Evolutionary conservation across 2,888 invertebrate species (phyloP).

Genomic region (Amphipyra berbera): DNA sequence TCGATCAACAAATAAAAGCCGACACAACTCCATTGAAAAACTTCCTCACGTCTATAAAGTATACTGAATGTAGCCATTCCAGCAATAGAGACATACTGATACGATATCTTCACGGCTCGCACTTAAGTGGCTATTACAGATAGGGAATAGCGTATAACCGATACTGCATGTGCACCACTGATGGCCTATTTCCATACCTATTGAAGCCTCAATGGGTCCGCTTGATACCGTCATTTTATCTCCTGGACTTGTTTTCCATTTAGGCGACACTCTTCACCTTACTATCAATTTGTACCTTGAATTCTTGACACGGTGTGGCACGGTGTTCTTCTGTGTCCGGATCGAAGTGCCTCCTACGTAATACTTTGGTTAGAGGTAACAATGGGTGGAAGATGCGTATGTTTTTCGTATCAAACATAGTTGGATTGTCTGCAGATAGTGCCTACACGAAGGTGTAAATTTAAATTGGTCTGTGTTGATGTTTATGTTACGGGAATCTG

Average conservation of each 20-base stretch:
- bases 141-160: constrained; percentile 73
- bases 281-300: not conserved
- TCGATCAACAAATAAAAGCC: constrained; percentile 52
- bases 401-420: constrained; percentile 59
- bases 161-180: constrained; percentile 73
- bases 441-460: constrained; percentile 55
- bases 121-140: constrained; percentile 75
- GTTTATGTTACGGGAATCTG: constrained; percentile 39
- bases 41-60: constrained; percentile 55
- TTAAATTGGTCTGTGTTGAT: constrained; percentile 50
- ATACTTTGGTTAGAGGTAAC: constrained; percentile 60
- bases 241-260: constrained; percentile 59
- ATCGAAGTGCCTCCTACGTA: constrained; percentile 53
- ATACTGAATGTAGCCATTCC: constrained; percentile 58
- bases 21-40: constrained; percentile 54
- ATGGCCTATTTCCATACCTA: constrained; percentile 77
- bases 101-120: constrained; percentile 72
- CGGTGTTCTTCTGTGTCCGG: constrained; percentile 24
- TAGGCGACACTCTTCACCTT: constrained; percentile 33
- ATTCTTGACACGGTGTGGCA: constrained; percentile 34
- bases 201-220: constrained; percentile 70
- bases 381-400: constrained; percentile 57
- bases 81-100: constrained; percentile 77
- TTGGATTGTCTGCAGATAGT: constrained; percentile 54
- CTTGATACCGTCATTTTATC: constrained; percentile 60